phyloP scores from a whole-genome alignment of 2,888 invertebrate species.

The Gryllus longicercus region DNA sequence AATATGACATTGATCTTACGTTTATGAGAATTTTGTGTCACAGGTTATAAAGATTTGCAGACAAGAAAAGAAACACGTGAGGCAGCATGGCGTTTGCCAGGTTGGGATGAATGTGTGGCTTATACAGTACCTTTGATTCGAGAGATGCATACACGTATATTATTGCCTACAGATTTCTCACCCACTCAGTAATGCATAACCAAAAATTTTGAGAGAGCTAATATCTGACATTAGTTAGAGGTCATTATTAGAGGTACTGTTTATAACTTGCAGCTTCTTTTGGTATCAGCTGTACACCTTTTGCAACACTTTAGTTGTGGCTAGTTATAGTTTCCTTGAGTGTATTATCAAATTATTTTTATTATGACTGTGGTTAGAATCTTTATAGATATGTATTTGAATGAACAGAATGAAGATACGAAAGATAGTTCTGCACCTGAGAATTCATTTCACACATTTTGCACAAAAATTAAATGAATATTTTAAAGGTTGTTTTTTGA shows the following conservation, averaged over 20 bases:
- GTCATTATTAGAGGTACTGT: background rate
- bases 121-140: conserved; percentile 97
- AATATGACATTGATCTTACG: background rate
- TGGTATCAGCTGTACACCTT: background rate
- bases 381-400: no score
- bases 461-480: no score
- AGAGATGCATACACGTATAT: conserved; percentile 94
- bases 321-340: no score
- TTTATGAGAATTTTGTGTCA: conserved; percentile 38
- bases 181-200: conserved; percentile 75
- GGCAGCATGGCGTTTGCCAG: conserved; percentile 94
- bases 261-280: background rate
- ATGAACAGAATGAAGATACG: no score
- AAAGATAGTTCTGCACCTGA: no score
- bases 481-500: no score
- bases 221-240: background rate
- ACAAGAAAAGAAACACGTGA: conserved; percentile 92
- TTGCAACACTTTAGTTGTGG: no score
- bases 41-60: conserved; percentile 91
- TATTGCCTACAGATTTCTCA: conserved; percentile 92
- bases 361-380: no score
- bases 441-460: no score
- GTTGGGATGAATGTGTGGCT: conserved; percentile 99
- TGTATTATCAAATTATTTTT: no score
- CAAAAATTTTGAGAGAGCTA: background rate